Conservation (phyloP, 2,797 vertebrate species). For the Ceryle rudis region DNA sequence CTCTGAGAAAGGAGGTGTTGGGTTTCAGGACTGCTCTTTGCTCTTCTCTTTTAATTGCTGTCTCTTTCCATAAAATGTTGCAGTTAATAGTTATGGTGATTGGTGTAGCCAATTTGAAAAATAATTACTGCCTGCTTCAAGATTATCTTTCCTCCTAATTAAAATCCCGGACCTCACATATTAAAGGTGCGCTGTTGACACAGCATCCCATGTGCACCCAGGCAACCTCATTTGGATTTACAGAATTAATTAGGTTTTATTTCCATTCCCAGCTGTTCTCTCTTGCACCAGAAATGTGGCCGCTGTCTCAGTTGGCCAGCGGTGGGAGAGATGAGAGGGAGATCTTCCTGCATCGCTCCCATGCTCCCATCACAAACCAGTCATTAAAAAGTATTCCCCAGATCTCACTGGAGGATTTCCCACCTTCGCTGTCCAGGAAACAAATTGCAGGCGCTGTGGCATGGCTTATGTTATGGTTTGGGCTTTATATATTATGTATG, state of each 20-base stretch:
- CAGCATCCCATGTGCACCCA: slow-evolving; percentile 52
- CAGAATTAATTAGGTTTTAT: slow-evolving; percentile 81
- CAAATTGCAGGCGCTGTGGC: neutral
- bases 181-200: slow-evolving; percentile 74
- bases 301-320: slow-evolving; percentile 52
- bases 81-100: slow-evolving; percentile 65
- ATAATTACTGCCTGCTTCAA: slow-evolving; percentile 77
- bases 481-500: neutral
- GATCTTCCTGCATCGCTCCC: neutral
- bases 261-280: slow-evolving; percentile 77
- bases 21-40: slow-evolving; percentile 33
- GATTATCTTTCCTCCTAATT: slow-evolving; percentile 79
- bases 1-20: neutral
- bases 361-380: neutral
- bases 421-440: neutral
- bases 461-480: neutral
- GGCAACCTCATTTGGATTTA: slow-evolving; percentile 76
- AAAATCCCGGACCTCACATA: slow-evolving; percentile 76
- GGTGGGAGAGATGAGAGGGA: neutral
- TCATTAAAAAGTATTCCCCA: slow-evolving; percentile 19
- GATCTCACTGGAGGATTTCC: neutral
- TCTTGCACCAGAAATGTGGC: neutral
- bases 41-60: slow-evolving; percentile 53
- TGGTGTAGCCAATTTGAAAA: slow-evolving; percentile 73
- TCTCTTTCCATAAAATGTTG: slow-evolving; percentile 48